phyloP scores from a whole-genome alignment of 2,797 vertebrate genomes.

The Enteromius viviparus region DNA sequence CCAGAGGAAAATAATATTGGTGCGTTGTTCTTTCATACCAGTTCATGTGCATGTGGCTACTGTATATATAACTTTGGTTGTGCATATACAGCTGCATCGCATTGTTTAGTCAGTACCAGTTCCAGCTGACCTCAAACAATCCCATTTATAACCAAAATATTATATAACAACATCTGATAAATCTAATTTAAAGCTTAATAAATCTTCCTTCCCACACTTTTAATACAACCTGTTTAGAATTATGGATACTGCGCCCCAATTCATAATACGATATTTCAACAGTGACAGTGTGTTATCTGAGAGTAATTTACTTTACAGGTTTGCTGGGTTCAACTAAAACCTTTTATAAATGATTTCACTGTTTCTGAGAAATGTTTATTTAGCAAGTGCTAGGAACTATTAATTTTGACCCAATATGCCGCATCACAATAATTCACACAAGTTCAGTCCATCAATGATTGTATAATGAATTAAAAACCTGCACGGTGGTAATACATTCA shows the following conservation, averaged over 20 bases:
- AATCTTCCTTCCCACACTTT: not conserved
- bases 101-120: not conserved
- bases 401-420: not conserved
- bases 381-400: not conserved
- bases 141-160: not conserved
- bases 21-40: not conserved
- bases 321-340: not conserved
- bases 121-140: not conserved
- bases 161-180: not conserved
- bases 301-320: slow-evolving; percentile 1
- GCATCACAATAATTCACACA: not conserved
- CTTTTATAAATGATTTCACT: not conserved
- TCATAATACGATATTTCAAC: slow-evolving; percentile 2
- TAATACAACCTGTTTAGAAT: not conserved
- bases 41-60: not conserved
- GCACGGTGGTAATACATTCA: not conserved
- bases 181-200: not conserved
- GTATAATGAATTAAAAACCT: not conserved
- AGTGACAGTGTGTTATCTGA: not conserved
- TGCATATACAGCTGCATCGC: not conserved
- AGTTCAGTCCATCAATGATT: not conserved
- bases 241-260: not conserved
- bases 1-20: not conserved
- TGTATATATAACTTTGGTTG: not conserved
- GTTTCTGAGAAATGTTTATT: not conserved